Base-by-base conservation (phyloP, 2,797 vertebrate genomes). In the Gouania willdenowi region DNA sequence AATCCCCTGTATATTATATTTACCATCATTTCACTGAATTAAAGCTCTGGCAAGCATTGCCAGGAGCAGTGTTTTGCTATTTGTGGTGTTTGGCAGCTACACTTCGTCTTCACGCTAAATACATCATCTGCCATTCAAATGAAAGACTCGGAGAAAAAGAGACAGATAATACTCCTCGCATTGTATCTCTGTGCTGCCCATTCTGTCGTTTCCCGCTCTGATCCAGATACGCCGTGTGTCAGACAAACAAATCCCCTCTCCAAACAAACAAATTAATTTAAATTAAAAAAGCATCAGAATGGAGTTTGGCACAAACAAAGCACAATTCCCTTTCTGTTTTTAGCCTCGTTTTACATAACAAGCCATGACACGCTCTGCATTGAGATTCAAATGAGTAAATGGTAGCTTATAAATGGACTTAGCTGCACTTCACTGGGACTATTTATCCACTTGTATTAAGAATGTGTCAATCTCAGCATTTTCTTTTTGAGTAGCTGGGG, bases 311-410 rank as follows among this genome's bases (percentile, higher is more conserved):
- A 41, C 43, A 46, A 68, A 77, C 74, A 75, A 82, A 76, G 48
- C 44, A 31, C 41, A 22, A 45, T 65, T 71, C 47, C 29, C 30
- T 20, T 49, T 29, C 29, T 48, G 42, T 39, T 55, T 45, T 65
- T 50, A 28, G 40, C 32, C 22, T 30, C 11, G 26, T 64, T 80
- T 65, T 41, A 54, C 45, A 46, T 71, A 82, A 81, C 65, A 57
- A 58, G 66, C 63, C 32, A 16, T 77, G 79, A 85, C 82, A 71
- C 71, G 27, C 63, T 53, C 52, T 11, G 57, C 52, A 79, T 81
- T 83, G 62, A 83, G 53, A 83, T 81, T 83, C 65, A 80, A 68
- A 85, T 85, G 66, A 84, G 77, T 49, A 56, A 69, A 41, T 60
- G 63, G 56, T 19, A 2, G 59, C 59, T 67, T 59, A 68, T n/a